These are phyloP conservation scores for Euphonia xanthogaster DNA, from an alignment of 2,797 vertebrate species.

Conservation along the genomic window DNA sequence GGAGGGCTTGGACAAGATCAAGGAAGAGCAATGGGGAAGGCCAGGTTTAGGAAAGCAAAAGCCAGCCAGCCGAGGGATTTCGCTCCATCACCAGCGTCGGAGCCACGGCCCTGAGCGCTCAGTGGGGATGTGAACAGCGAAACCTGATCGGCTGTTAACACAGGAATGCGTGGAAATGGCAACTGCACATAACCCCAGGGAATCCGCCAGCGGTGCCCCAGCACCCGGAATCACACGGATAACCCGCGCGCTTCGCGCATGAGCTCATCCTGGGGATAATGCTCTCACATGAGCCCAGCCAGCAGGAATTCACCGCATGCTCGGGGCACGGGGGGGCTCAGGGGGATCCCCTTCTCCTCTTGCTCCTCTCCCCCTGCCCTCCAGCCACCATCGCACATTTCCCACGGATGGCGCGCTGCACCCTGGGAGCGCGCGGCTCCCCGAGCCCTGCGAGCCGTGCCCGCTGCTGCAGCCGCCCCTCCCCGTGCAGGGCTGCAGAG, in stretches of 20 bases:
- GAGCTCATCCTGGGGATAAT: slow-evolving; percentile 70
- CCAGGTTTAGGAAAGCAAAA: slow-evolving; percentile 56
- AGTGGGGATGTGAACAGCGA: slow-evolving; percentile 57
- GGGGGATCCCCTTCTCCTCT: neutral
- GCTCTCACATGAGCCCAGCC: slow-evolving; percentile 63
- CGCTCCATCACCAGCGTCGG: slow-evolving; percentile 58
- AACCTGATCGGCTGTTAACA: slow-evolving; percentile 69
- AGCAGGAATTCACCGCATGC: slow-evolving; percentile 38
- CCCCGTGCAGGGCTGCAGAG: neutral
- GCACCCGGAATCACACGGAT: slow-evolving; percentile 74
- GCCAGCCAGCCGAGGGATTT: slow-evolving; percentile 74
- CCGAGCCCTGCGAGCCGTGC: rapidly evolving
- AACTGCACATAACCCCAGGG: slow-evolving; percentile 70
- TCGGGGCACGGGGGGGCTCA: neutral
- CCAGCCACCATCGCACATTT: neutral
- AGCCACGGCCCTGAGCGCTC: neutral
- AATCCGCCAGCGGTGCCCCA: slow-evolving; percentile 65
- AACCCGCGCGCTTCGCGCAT: slow-evolving; percentile 57
- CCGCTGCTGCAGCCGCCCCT: neutral
- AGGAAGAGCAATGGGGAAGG: neutral
- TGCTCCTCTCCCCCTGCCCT: neutral
- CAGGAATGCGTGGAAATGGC: slow-evolving; percentile 78
- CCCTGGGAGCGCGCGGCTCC: rapidly evolving
- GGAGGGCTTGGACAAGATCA: neutral
- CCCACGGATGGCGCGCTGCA: neutral